Base-by-base conservation (phyloP, 30 jellyfish, hydroid and myxozoan genomes). In the Sanderia malayensis region DNA sequence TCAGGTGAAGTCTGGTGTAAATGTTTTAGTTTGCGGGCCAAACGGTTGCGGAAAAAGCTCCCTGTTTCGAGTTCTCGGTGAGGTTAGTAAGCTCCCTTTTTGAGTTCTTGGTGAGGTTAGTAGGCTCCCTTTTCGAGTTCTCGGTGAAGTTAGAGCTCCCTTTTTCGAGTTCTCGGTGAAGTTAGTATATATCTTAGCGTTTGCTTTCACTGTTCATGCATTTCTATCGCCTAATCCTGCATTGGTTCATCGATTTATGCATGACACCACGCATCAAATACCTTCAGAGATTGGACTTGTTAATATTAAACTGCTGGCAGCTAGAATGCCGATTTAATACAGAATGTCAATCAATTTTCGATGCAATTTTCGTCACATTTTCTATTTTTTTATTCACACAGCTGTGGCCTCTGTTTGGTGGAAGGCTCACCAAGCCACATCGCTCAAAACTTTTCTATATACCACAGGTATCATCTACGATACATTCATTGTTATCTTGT, bases 11-110 rank as follows among this genome's bases (percentile, higher is more conserved):
- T 75, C 99, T 32, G 99, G 99, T 15, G 55, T 78, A 45, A 93
- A 93, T 81, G 99, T 93, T 49, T 80, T 93, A 1, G 99, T 93
- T 28, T 93, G 99, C 44, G 99, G 99, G 13, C 99, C 99, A 6
- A 93, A 93, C 68, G 99, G 99, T 27, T 93, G 99, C 37, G 99
- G 99, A 33, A 93, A 93, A 60, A 86, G 97, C 46, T 93, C 99
- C 8, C 74, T 93, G 67, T 93, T 93, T 52, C 67, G 99, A 60
- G 99, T 93, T 34, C 90, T 93, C 31, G 99, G 99, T 21, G 99
- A 85, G 91, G 99, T 92, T 64, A 76, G 69, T 61, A 8, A 86
- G 97, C 46, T 93, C 99, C 8, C 74, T 93, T 93, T 93, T 52
- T 67, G 99, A 60, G 99, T 93, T 34, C 90, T 93, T 45, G 99